phyloP scores from a whole-genome alignment of 2,888 invertebrate genomes.

The Chorisops tibialis region DNA sequence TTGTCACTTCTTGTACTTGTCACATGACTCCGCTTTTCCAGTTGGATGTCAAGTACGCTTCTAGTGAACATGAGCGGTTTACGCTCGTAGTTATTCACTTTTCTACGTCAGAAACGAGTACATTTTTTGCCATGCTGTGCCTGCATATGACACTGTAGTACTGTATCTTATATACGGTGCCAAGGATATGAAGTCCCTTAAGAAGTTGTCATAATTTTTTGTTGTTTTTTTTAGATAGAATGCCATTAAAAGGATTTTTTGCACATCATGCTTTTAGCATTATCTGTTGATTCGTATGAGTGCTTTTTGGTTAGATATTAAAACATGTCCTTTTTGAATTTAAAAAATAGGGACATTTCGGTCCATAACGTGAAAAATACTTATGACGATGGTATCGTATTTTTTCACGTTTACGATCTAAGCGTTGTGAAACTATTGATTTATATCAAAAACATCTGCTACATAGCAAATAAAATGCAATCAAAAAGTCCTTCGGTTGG shows the following conservation, averaged over 20 bases:
- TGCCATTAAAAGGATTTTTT: conserved; percentile 7
- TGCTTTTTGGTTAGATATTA: neutral
- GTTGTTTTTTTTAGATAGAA: conserved; percentile 4
- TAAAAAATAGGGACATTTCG: no score
- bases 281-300: neutral
- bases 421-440: conserved; percentile 2
- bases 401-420: neutral
- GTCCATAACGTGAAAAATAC: neutral
- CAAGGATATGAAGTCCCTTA: conserved; percentile 4
- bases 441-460: conserved; percentile 15
- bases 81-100: conserved; percentile 17
- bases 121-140: neutral
- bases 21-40: neutral
- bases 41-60: no score
- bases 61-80: no score
- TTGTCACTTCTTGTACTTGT: conserved; percentile 18
- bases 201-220: no score
- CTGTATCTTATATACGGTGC: conserved; percentile 2
- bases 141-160: conserved; percentile 22
- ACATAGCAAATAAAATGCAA: conserved; percentile 20
- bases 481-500: conserved; percentile 12
- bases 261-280: neutral
- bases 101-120: conserved; percentile 21
- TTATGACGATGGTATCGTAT: neutral
- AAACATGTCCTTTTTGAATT: conserved; percentile 15